Evolutionary conservation across 2,888 invertebrate genomes (phyloP).

Genomic region (Tenthredo mesomela): DNA sequence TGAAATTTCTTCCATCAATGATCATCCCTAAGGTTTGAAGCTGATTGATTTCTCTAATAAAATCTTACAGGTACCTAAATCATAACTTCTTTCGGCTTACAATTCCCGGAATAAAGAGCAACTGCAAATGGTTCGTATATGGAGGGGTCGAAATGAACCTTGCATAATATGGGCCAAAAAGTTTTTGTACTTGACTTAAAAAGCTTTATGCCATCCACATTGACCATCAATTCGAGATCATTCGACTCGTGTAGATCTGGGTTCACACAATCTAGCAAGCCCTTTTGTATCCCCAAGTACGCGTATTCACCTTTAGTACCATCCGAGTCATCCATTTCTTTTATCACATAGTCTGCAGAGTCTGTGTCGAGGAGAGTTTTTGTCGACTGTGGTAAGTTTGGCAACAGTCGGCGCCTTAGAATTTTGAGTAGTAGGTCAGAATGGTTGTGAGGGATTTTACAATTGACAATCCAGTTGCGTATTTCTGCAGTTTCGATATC

Average conservation of each 20-base stretch:
- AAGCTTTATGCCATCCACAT: constrained; percentile 25
- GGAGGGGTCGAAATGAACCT: neutral
- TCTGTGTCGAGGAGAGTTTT: constrained; percentile 54
- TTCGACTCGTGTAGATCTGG: constrained; percentile 5
- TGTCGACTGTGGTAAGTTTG: constrained; percentile 49
- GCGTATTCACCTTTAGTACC: constrained; percentile 50
- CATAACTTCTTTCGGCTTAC: constrained; percentile 9
- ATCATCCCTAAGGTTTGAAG: neutral
- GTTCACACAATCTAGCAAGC: neutral
- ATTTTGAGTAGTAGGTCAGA: constrained; percentile 52
- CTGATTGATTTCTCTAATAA: neutral
- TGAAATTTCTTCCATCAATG: constrained; percentile 7
- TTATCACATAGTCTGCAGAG: constrained; percentile 39
- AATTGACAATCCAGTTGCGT: constrained; percentile 52
- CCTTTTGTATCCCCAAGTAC: constrained; percentile 21
- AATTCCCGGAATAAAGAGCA: constrained; percentile 8
- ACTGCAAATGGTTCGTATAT: constrained; percentile 6
- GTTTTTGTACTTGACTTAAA: constrained; percentile 31
- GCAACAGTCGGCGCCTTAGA: constrained; percentile 52
- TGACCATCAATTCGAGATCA: neutral
- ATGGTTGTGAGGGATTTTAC: constrained; percentile 50
- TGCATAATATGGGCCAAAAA: constrained; percentile 22
- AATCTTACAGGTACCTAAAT: neutral
- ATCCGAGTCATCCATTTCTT: constrained; percentile 19
- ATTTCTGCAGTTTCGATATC: neutral